Conservation (phyloP, 2,888 invertebrate genomes). For the Resseliella maxima region DNA sequence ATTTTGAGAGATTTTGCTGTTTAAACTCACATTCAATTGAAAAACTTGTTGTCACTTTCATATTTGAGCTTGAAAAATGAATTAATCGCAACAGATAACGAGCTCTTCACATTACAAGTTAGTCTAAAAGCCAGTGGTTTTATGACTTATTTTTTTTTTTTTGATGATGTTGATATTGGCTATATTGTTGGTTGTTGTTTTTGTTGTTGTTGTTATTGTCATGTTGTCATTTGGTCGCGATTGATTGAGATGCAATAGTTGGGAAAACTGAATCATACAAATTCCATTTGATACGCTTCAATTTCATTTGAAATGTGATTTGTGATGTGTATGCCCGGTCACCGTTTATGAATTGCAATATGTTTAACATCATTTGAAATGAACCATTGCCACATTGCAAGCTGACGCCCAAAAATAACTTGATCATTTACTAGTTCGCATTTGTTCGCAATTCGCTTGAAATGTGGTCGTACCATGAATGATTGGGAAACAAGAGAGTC, state of each 20-base stretch:
- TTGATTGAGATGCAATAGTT: neutral
- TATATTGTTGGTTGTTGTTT: too few species aligned
- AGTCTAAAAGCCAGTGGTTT: constrained; percentile 19
- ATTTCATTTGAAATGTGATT: constrained; percentile 33
- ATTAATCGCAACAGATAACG: constrained; percentile 30
- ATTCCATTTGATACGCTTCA: constrained; percentile 30
- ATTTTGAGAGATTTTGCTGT: constrained; percentile 40
- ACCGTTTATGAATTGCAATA: neutral
- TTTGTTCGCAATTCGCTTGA: neutral
- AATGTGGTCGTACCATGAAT: neutral
- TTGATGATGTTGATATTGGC: too few species aligned
- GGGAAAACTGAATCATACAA: neutral
- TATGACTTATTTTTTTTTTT: neutral
- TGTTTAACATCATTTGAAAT: neutral
- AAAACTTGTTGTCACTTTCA: constrained; percentile 42
- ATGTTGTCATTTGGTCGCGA: neutral
- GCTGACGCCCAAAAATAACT: constrained; percentile 31
- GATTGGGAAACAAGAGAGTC: constrained; percentile 44
- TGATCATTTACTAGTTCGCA: constrained; percentile 32
- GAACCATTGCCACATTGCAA: neutral
- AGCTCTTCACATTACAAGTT: constrained; percentile 13
- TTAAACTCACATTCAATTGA: constrained; percentile 43
- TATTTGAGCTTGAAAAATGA: constrained; percentile 30
- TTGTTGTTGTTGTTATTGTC: too few species aligned
- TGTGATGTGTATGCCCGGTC: constrained; percentile 12